Base-by-base conservation (phyloP, 2,888 invertebrate genomes). In the Neoascia interrupta region DNA sequence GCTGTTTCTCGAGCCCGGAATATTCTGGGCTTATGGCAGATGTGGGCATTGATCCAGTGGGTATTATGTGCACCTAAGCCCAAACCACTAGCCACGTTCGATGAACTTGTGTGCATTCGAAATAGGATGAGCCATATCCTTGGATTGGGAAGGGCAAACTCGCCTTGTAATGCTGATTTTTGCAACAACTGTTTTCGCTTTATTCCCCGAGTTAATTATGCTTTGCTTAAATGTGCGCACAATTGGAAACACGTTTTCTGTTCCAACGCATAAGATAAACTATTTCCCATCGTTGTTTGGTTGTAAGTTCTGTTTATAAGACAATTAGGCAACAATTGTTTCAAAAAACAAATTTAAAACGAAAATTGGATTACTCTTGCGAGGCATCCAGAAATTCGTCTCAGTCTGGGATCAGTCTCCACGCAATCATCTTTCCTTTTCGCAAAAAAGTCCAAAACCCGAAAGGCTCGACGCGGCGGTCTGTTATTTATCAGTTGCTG, bases 131-230 rank as follows among this genome's bases (percentile, higher is more conserved):
- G n/a, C n/a, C n/a, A n/a, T n/a, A n/a, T n/a, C n/a, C n/a, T n/a
- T n/a, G n/a, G n/a, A n/a, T n/a, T n/a, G n/a, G n/a, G n/a, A n/a
- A n/a, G n/a, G n/a, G n/a, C n/a, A n/a, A n/a, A n/a, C n/a, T n/a
- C n/a, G n/a, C n/a, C n/a, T 19, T 5, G n/a, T 18, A 16, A 43
- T 36, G 36, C 45, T 68, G 39, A 61, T 54, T n/a, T n/a, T n/a
- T n/a, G 41, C 68, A 68, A 47, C 61, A 69, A 63, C 36, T 69
- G 69, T 51, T 69, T 75, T n/a, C n/a, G n/a, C n/a, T n/a, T n/a
- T n/a, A n/a, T n/a, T n/a, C n/a, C n/a, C n/a, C n/a, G n/a, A n/a
- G 54, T 75, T 75, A 75, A 75, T 75, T n/a, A n/a, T n/a, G n/a
- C 36, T 51, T 58, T 73, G 36, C 49, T 56, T 28, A 56, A 75